Base-by-base conservation (phyloP, 2,888 invertebrate species). In the Hydropsyche betteni region DNA sequence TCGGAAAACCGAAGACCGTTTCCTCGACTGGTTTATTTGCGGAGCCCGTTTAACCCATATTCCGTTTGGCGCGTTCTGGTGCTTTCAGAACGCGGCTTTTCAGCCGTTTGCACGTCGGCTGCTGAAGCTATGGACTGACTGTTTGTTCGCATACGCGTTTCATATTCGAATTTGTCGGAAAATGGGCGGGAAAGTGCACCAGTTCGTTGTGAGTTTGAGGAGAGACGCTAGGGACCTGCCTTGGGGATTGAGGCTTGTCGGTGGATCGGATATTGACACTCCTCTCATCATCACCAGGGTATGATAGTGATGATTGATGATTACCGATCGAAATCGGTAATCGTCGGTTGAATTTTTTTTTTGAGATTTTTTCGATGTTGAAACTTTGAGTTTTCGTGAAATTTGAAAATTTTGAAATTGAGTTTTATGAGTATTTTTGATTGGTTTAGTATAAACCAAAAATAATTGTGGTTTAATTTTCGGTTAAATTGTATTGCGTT, bases 231-330 rank as follows among this genome's bases (percentile, higher is more conserved):
- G 89, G 81, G 89, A 89, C 81, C 90, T 91, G 82, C 92, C 92
- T 82, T 96, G 95, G 95, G 96, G 96, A 77, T 93, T 96, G 82
- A 91, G 95, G 81, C 89, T 96, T 81, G 93, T 94, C 80, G 96
- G 96, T 81, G 95, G 95, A 81, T 90, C 93, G 80, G 95, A 96
- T 88, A 90, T 95, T 82, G 92, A 93, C 83, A 92, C 94, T 72
- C 95, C 96, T 79, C 90, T 96, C 83, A 92, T 95, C 85, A 92
- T 96, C 84, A 95, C 95, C 80, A 92, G 93, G 91, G 96, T 96
- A 91, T 89, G 89, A 12, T 14, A 12, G 55, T 55, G 14, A 3
- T 36, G 24, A 24, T 24, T 24, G 24, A 24, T 24, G 24, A 24
- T 24, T 24, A 24, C 2, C 2, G 24, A 10, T 44, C 44, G 44